Evolutionary conservation across 1,140 invertebrate species (phyloP), one percentile per base, ranked within the genome.

Genomic region (Asobara japonica): DNA sequence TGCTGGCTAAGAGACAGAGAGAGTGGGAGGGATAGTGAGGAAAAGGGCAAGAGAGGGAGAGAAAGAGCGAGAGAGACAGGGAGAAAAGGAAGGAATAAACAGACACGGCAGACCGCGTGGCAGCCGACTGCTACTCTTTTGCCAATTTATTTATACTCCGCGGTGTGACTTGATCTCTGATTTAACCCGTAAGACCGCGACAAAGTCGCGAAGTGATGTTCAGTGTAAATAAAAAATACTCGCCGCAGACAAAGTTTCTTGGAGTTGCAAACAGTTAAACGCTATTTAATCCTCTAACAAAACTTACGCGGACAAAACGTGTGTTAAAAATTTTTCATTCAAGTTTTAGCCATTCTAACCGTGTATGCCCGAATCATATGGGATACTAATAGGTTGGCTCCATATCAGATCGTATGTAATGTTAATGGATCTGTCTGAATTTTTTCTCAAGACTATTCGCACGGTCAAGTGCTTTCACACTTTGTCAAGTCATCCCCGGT

Each of bases 81-180:
- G 67, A 75, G 20, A 51, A 20, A 51, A 20, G 18, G 10, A 25
- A 56, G 25, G 7, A 3, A 13, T 25, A 22, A 11, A 10, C 20
- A 27, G 65, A 41, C 79, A 80, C 78, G 81, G 83, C 81, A 86
- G 84, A 86, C 84, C 83, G 84, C 84, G 84, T 86, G 84, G 83
- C 84, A 84, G 84, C 83, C 74, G 33, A 31, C 60, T 30, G 27
- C 60, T 31, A 62, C 74, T 56, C 56, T 70, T 65, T 45, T 33
- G 64, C 62, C 71, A 33, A 73, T 74, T 73, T 76, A 76, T 71
- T 74, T 76, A 73, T 73, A 73, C 69, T 60, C 65, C 20, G 69
- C 31, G 62, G 64, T 64, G 48, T 69, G 56, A 65, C 75, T 60
- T 18, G 61, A 56, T 56, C 51, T 29, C 18, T 36, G 29, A 64